Conservation (phyloP, 2,797 vertebrate genomes). For the Eulemur rubriventer region DNA sequence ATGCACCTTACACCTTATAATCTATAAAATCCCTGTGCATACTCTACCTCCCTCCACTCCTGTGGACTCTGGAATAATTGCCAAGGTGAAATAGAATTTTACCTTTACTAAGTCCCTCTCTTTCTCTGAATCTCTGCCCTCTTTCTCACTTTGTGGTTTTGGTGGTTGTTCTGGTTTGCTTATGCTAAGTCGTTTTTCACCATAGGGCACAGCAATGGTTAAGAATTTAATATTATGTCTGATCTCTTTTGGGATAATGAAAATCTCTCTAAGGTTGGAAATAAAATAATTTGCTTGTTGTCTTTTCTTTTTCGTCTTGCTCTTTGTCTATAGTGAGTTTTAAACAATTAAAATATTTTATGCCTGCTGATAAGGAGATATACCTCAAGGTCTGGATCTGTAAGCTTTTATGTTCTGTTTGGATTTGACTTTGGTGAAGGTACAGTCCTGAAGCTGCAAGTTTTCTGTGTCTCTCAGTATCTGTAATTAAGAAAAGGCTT, state of each 20-base stretch:
- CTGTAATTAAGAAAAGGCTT: not conserved
- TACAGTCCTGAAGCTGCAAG: not conserved
- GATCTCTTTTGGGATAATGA: not conserved
- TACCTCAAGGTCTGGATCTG: not conserved
- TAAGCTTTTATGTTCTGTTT: not conserved
- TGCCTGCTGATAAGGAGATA: not conserved
- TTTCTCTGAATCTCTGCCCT: no score
- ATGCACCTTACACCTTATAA: not conserved
- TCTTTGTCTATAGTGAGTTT: not conserved
- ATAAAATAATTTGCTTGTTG: not conserved
- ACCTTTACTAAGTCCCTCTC: not conserved
- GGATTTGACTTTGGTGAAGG: not conserved
- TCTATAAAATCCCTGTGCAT: not conserved
- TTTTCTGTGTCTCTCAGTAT: not conserved
- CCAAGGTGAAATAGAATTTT: not conserved
- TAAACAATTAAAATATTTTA: not conserved
- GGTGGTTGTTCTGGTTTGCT: not conserved
- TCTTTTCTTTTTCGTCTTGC: not conserved
- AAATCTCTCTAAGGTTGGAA: not conserved
- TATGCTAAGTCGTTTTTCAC: not conserved
- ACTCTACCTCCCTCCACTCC: rapidly evolving
- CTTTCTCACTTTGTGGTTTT: not conserved
- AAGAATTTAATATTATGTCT: not conserved
- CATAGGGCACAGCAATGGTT: not conserved
- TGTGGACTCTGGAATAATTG: not conserved